Evolutionary conservation across 2,113 vertebrate genomes (phyloP).

Genomic region (Tupaia chinensis): DNA sequence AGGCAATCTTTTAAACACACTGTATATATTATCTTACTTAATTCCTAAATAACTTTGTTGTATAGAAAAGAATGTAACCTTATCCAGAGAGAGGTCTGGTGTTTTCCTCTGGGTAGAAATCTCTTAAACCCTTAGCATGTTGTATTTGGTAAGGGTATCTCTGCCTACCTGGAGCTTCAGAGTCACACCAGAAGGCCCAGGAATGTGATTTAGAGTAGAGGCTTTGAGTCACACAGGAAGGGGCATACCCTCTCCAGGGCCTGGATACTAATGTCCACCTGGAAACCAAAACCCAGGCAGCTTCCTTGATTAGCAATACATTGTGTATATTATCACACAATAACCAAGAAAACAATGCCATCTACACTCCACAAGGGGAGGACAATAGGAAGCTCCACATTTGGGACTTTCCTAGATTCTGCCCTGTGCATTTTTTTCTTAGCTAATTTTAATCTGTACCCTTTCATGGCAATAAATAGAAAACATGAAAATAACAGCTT

Average conservation of each 20-base stretch:
- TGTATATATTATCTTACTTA: neutral
- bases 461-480: neutral
- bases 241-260: neutral
- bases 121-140: neutral
- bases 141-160: neutral
- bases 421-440: neutral
- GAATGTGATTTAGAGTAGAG: neutral
- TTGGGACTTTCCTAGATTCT: neutral
- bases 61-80: slow-evolving; percentile 9
- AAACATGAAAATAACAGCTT: neutral
- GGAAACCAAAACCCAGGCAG: neutral
- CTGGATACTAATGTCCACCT: neutral
- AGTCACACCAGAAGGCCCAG: neutral
- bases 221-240: neutral
- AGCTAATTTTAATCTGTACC: neutral
- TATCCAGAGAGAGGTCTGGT: neutral
- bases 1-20: slow-evolving; percentile 4
- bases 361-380: neutral
- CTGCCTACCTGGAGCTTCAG: neutral
- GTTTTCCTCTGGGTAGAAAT: neutral
- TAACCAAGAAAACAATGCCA: neutral
- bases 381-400: neutral
- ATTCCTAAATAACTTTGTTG: neutral
- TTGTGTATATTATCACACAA: neutral
- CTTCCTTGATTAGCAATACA: neutral